A percentile compares a stretch with the other conserved stretches of the same genome.
Conservation (phyloP, 2,888 invertebrate genomes). For the Sialis fuliginosa region DNA sequence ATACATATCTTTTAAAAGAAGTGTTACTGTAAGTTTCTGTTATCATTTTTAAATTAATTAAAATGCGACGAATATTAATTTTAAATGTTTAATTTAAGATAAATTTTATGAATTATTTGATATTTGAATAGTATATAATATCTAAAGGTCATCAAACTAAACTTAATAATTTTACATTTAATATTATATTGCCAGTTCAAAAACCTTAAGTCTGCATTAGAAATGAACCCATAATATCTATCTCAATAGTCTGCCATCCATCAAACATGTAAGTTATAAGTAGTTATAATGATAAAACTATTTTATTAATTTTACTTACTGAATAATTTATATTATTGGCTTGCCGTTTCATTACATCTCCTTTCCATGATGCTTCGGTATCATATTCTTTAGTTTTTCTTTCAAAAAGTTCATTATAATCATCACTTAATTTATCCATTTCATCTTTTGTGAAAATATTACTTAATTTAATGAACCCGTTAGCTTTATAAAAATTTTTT, state of each 20-base stretch:
- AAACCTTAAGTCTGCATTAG: no score
- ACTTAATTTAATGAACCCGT: conserved; percentile 17
- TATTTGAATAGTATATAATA: no score
- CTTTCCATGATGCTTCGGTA: conserved; percentile 35
- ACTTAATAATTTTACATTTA: no score
- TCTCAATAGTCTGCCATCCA: no score
- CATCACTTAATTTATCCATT: conserved; percentile 25
- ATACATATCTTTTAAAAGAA: background rate
- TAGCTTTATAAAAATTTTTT: conserved; percentile 2
- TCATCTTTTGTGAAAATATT: conserved; percentile 26
- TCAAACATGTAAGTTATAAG: background rate
- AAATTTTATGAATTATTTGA: no score
- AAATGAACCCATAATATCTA: no score
- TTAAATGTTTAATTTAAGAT: no score
- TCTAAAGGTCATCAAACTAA: no score
- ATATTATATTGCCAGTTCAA: no score
- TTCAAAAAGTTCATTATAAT: conserved; percentile 32
- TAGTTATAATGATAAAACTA: background rate
- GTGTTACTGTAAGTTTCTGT: background rate
- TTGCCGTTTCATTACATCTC: conserved; percentile 27
- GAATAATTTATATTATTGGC: conserved; percentile 18
- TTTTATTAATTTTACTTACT: conserved; percentile 12
- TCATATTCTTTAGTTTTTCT: conserved; percentile 27
- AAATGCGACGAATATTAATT: no score
- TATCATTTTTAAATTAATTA: no score